Evolutionary conservation across 2,888 invertebrate species (phyloP), one percentile per base, ranked within the genome.

Genomic region (Hypolimnas misippus): DNA sequence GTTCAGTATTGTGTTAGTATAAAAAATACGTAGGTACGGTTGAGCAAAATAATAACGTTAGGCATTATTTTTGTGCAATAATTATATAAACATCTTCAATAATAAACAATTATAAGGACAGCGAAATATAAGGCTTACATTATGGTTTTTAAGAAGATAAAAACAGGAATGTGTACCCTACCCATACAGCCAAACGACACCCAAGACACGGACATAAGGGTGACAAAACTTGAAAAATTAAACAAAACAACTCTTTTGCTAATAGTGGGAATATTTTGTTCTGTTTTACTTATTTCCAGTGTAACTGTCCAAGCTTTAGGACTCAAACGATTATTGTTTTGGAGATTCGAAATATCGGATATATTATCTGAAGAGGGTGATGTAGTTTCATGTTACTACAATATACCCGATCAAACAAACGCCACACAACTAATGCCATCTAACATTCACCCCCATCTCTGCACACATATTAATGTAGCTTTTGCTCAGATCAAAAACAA

Each of bases 381-480:
- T 59, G 83, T 89, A n/a, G 75, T 90, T 6, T 82, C 95, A 10
- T 97, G 96, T 77, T 97, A 97, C 84, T 96, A 96, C 83, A 93
- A 93, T 68, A 89, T 94, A 65, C 94, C 95, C 3, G 73, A 69
- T 59, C 73, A 75, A 1, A 31, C 12, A 2, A 40, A 38, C n/a
- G 16, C 3, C 19, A 8, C 56, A 61, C 77, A 83, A 67, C 84
- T 95, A 57, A 78, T 84, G 74, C 94, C 95, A 5, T 77, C 84
- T 35, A 85, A 92, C 72, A 93, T 97, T 31, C 94, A 96, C 77
- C 94, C 96, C 21, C 83, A 93, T 73, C 88, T 97, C 61, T 98
- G 97, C 81, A 96, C 97, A 0, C 97, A 97, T 84, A 94, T 97
- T 65, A 96, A 96, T 80, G 87, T 97, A 61, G 97, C 95, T 46